These are phyloP conservation scores for Syngnathus floridae DNA, from an alignment of 2,113 vertebrate genomes.

Conservation along the genomic window DNA sequence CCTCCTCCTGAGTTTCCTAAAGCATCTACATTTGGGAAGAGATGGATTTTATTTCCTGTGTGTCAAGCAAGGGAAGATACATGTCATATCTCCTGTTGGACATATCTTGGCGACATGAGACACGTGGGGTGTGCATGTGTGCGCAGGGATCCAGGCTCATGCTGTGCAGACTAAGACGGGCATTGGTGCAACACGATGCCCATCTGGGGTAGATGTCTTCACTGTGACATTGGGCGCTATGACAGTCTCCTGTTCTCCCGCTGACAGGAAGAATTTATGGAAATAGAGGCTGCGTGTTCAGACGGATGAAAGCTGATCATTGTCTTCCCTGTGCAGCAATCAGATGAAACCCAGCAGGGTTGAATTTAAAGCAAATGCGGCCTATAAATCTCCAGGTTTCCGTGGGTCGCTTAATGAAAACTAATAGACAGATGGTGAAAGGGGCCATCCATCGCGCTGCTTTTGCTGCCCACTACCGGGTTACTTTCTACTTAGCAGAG, in stretches of 20 bases:
- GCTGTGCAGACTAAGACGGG: constrained; percentile 35
- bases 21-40: background rate
- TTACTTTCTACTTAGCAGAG: constrained; percentile 38
- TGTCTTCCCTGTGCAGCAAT: constrained; percentile 62
- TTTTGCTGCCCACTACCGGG: constrained; percentile 46
- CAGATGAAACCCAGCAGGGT: constrained; percentile 64
- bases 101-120: constrained; percentile 41
- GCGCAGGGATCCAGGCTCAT: constrained; percentile 45
- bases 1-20: no score
- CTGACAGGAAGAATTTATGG: constrained; percentile 60
- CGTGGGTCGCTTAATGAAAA: constrained; percentile 68
- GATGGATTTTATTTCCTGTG: background rate
- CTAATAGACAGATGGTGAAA: constrained; percentile 67
- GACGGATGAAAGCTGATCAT: constrained; percentile 60
- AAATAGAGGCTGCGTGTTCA: constrained; percentile 56
- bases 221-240: constrained; percentile 55
- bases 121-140: constrained; percentile 50
- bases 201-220: constrained; percentile 49
- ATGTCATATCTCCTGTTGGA: constrained; percentile 33
- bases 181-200: constrained; percentile 45
- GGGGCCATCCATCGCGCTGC: constrained; percentile 62
- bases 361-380: constrained; percentile 69
- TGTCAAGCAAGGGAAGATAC: background rate
- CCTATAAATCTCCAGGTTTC: constrained; percentile 69
- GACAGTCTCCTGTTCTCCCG: constrained; percentile 52